Base-by-base conservation (phyloP, 2,888 invertebrate species). In the Drosophila fulvimacula region DNA sequence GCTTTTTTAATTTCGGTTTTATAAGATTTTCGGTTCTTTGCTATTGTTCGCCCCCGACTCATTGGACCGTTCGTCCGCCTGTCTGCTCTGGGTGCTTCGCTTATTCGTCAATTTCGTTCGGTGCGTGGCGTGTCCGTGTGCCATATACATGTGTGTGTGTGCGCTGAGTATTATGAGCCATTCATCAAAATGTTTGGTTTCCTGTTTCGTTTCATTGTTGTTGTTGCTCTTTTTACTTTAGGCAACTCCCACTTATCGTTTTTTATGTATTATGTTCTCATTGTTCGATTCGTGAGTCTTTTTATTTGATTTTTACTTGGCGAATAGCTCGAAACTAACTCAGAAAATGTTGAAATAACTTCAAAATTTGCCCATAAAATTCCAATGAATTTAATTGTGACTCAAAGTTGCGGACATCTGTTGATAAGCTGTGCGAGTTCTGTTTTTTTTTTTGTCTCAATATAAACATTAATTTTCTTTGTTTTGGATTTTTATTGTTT, bases 221-320 rank as follows among this genome's bases (percentile, higher is more conserved):
- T 58, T 78, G 52, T 38, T 52, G 15, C 7, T 52, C 6, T 71
- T 51, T 39, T 66, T 81, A 86, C 74, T 88, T 85, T 89, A 65
- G 81, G 91, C 83, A 82, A 91, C 91, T 88, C 91, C 91, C 91
- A 91, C 90, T 90, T 91, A 83, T 58, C 30, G 27, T 30, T 17
- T 30, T 48, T 48, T 51, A 19, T 65, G 76, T 66, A 72, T 74
- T 63, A 70, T 62, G 62, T 66, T 65, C 60, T 52, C 56, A 61
- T 61, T 63, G 58, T 48, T 38, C 13, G 56, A 38, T 36, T 24
- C 39, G 27, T 30, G 32, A 21, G 24, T 36, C 46, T 36, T 17
- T 34, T 49, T 51, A 2, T 30, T 5, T 10, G 10, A 51, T 51
- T 39, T 32, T 55, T 42, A 11, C 24, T 49, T 5, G 46, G 6